A percentile compares a stretch with the other conserved stretches of the same genome.
Evolutionary conservation across 2,888 invertebrate genomes (phyloP).

Genomic region (Sphaerophoria rueppellii): DNA sequence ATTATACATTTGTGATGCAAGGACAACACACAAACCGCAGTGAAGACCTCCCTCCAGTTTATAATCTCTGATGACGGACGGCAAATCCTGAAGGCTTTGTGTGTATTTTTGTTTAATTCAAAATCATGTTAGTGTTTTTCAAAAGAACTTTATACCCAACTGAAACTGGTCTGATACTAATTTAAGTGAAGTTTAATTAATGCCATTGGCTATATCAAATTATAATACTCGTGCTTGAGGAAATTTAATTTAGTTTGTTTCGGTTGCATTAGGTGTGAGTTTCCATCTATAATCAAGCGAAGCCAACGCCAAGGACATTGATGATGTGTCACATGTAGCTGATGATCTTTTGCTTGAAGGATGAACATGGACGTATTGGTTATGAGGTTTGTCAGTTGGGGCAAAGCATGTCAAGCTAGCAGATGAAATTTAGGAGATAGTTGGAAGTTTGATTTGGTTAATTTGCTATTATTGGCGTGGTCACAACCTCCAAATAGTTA

Average conservation of each 20-base stretch:
- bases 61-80: not conserved
- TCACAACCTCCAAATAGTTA: no score
- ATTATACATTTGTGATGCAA: conserved; percentile 46
- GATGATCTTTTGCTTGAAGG: no score
- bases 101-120: conserved; percentile 2
- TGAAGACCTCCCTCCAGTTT: not conserved
- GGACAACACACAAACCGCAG: not conserved
- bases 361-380: not conserved
- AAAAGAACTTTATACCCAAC: not conserved
- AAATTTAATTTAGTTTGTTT: conserved; percentile 22
- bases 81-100: conserved; percentile 3
- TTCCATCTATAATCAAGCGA: not conserved
- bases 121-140: conserved; percentile 25
- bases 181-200: conserved; percentile 48
- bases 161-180: not conserved
- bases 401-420: not conserved
- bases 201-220: conserved; percentile 39
- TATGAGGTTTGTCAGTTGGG: conserved; percentile 10
- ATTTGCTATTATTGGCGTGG: no score
- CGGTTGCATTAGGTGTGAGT: not conserved
- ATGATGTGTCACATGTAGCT: not conserved
- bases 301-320: not conserved
- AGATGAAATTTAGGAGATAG: no score
- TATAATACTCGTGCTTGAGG: conserved; percentile 5
- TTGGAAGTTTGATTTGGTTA: no score